Evolutionary conservation across 2,888 invertebrate species (phyloP).

Genomic region (Leucoptera coffeella): DNA sequence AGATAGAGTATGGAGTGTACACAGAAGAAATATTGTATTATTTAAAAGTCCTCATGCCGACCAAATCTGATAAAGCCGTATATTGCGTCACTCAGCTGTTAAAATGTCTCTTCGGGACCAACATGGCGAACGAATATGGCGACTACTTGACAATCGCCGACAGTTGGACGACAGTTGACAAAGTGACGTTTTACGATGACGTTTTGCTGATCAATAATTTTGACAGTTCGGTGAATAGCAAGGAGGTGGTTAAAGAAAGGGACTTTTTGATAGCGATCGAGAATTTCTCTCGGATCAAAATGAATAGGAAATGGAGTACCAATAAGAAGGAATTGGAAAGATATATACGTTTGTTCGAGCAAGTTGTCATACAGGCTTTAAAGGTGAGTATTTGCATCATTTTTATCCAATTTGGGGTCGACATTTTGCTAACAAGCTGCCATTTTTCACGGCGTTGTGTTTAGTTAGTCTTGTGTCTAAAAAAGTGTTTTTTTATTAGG

Average conservation of each 20-base stretch:
- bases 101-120: constrained; percentile 72
- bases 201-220: constrained; percentile 23
- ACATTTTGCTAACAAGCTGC: no score
- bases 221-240: constrained; percentile 14
- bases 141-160: constrained; percentile 29
- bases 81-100: constrained; percentile 71
- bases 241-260: constrained; percentile 26
- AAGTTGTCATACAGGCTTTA: constrained; percentile 88
- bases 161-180: constrained; percentile 10
- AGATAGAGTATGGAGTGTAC: constrained; percentile 63
- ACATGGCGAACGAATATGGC: constrained; percentile 48
- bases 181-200: constrained; percentile 19
- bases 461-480: no score
- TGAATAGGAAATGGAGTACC: constrained; percentile 39
- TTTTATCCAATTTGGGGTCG: no score
- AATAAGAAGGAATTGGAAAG: constrained; percentile 55
- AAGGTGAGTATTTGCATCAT: constrained; percentile 62
- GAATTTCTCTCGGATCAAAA: constrained; percentile 36
- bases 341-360: constrained; percentile 90
- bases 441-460: no score
- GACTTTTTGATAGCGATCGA: constrained; percentile 32
- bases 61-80: constrained; percentile 65
- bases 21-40: constrained; percentile 78
- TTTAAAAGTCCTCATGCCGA: constrained; percentile 61
- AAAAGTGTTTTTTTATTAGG: no score